These are phyloP conservation scores for Acanthosepion esculentum DNA, from an alignment of 2,888 invertebrate genomes.

Conservation along the genomic window DNA sequence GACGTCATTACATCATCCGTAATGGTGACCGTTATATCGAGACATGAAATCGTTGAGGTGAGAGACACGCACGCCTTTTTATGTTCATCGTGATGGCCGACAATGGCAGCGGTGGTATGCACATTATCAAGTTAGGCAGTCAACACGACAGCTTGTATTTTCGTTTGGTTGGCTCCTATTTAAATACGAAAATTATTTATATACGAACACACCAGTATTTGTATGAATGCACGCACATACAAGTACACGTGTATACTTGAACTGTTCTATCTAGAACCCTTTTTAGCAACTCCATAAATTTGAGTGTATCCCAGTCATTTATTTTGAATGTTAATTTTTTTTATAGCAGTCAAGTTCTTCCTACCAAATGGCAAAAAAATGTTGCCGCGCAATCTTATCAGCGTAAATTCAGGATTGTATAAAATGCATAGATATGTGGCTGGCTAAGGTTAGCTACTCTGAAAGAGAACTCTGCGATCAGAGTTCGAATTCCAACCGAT, in stretches of 20 bases:
- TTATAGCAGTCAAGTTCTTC: too few relatives aligned
- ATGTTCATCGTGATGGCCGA: not conserved
- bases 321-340: too few relatives aligned
- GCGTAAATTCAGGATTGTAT: too few relatives aligned
- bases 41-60: not conserved
- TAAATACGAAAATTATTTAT: not conserved
- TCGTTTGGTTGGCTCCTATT: not conserved
- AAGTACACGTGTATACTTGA: not conserved
- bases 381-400: too few relatives aligned
- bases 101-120: not conserved
- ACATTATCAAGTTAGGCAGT: not conserved
- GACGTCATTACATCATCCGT: not conserved
- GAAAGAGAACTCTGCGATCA: too few relatives aligned
- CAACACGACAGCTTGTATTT: not conserved
- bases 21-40: not conserved
- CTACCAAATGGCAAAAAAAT: too few relatives aligned
- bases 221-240: not conserved
- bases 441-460: too few relatives aligned
- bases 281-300: too few relatives aligned
- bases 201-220: not conserved
- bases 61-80: not conserved
- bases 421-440: too few relatives aligned
- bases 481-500: too few relatives aligned
- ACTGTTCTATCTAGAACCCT: too few relatives aligned
- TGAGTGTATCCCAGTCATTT: too few relatives aligned